Percentiles rank a stretch among this genome's conserved stretches.
These are phyloP conservation scores for Drosophila persimilis DNA, from an alignment of 1,140 invertebrate genomes.

Conservation along the genomic window DNA sequence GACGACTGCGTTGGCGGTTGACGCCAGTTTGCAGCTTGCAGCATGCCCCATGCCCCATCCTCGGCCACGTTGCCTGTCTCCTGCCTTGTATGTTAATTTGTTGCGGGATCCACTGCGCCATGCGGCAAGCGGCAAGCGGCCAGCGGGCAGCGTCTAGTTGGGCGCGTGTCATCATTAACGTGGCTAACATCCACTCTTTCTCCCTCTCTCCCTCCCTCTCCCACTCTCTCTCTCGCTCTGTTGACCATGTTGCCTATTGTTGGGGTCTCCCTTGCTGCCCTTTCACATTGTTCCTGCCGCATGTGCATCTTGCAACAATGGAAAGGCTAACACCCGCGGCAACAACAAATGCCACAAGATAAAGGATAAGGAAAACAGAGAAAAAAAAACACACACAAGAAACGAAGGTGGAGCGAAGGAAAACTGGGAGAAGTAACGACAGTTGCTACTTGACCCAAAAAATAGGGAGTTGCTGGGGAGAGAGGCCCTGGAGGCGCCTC, in stretches of 20 bases:
- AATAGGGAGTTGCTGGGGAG: constrained; percentile 8
- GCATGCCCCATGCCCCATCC: constrained; percentile 1
- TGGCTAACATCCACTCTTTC: constrained; percentile 43
- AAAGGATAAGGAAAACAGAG: constrained; percentile 16
- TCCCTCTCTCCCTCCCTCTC: constrained; percentile 3
- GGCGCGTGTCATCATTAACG: constrained; percentile 79
- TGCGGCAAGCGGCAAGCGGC: constrained; percentile 3
- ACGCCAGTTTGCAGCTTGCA: constrained; percentile 28
- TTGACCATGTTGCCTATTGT: constrained; percentile 27
- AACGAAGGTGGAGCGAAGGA: constrained; percentile 1
- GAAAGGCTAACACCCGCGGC: constrained; percentile 71
- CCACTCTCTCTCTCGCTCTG: too few species aligned
- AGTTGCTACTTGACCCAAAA: constrained; percentile 68
- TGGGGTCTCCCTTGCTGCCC: constrained; percentile 31
- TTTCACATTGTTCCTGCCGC: constrained; percentile 63
- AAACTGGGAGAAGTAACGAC: constrained; percentile 25
- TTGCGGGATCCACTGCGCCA: constrained; percentile 63
- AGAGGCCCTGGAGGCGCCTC: too few species aligned
- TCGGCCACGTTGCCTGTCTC: constrained; percentile 16
- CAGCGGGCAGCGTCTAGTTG: constrained; percentile 57
- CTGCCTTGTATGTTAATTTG: constrained; percentile 76
- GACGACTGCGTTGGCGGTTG: constrained; percentile 49
- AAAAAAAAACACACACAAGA: not conserved
- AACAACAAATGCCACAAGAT: constrained; percentile 61
- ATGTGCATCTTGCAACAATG: constrained; percentile 62